Conservation (phyloP, 2,888 invertebrate genomes). For the Leptopilina myrica region DNA sequence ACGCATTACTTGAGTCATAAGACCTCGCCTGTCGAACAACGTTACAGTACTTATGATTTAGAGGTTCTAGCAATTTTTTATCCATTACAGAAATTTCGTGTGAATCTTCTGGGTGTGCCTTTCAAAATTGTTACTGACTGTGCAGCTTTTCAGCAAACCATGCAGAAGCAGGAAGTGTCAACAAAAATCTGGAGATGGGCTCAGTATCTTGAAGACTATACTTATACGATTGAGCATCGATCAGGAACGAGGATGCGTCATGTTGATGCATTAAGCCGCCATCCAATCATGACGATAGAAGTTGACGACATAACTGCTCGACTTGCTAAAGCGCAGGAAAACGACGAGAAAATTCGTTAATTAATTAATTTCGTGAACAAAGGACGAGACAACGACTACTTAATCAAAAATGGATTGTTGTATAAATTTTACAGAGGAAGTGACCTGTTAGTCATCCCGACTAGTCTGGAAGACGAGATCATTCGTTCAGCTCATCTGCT, state of each 20-base stretch:
- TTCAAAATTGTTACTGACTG: slow-evolving; percentile 58
- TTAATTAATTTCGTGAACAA: not conserved
- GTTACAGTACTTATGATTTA: slow-evolving; percentile 44
- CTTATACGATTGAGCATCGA: slow-evolving; percentile 37
- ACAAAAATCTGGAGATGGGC: too few species aligned
- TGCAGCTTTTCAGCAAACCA: slow-evolving; percentile 47
- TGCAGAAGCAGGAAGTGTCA: too few species aligned
- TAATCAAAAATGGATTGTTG: slow-evolving; percentile 2
- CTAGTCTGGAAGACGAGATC: slow-evolving; percentile 32
- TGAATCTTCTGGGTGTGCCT: slow-evolving; percentile 40
- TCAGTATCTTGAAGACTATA: slow-evolving; percentile 42
- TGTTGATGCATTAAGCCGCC: slow-evolving; percentile 38
- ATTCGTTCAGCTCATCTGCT: slow-evolving; percentile 40
- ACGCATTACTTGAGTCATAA: slow-evolving; percentile 21
- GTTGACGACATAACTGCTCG: not conserved
- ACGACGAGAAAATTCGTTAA: not conserved
- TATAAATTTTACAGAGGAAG: slow-evolving; percentile 12
- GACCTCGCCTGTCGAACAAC: slow-evolving; percentile 19
- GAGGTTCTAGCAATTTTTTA: slow-evolving; percentile 37
- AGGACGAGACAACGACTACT: not conserved
- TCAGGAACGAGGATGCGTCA: slow-evolving; percentile 30
- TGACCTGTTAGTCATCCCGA: slow-evolving; percentile 37
- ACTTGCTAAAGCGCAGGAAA: slow-evolving; percentile 21
- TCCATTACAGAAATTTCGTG: slow-evolving; percentile 27
- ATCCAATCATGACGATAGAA: not conserved